A percentile compares a stretch with the other conserved stretches of the same genome.
phyloP scores from a whole-genome alignment of 2,113 vertebrate species.

The Daphoenositta chrysoptera region DNA sequence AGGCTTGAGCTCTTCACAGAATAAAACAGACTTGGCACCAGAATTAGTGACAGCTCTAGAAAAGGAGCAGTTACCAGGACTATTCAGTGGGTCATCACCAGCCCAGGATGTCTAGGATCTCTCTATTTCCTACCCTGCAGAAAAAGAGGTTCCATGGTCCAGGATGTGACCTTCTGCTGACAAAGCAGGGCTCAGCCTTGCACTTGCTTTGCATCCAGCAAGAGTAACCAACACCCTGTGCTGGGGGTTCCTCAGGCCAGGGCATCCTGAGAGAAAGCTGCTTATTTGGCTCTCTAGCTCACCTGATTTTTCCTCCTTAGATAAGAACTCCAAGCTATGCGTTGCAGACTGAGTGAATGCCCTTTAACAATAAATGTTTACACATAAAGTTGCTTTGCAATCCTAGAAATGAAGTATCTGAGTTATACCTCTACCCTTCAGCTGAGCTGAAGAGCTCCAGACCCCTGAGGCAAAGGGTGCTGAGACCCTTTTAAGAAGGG shows the following conservation, averaged over 20 bases:
- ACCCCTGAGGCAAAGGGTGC: not conserved
- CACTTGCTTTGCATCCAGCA: not conserved
- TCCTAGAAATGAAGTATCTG: not conserved
- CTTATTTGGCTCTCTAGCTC: not conserved
- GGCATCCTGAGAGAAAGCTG: not conserved
- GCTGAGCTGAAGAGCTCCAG: not conserved
- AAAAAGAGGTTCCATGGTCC: not conserved
- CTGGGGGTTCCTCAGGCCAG: not conserved
- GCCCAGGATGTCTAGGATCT: not conserved
- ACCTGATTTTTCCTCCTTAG: not conserved
- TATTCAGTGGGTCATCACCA: not conserved
- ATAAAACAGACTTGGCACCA: not conserved
- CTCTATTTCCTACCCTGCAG: not conserved
- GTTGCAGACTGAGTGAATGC: not conserved
- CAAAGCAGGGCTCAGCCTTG: not conserved
- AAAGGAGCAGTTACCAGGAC: not conserved
- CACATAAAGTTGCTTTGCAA: not conserved
- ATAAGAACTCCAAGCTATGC: not conserved
- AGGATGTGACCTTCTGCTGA: not conserved
- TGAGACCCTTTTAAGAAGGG: not conserved
- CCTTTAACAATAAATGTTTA: not conserved
- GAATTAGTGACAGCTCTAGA: not conserved
- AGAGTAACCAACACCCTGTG: accelerated
- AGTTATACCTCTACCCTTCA: not conserved
- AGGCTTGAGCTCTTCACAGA: not conserved